These are phyloP conservation scores for Drosophila aldrichi DNA, from an alignment of 2,888 invertebrate species.

Conservation along the genomic window DNA sequence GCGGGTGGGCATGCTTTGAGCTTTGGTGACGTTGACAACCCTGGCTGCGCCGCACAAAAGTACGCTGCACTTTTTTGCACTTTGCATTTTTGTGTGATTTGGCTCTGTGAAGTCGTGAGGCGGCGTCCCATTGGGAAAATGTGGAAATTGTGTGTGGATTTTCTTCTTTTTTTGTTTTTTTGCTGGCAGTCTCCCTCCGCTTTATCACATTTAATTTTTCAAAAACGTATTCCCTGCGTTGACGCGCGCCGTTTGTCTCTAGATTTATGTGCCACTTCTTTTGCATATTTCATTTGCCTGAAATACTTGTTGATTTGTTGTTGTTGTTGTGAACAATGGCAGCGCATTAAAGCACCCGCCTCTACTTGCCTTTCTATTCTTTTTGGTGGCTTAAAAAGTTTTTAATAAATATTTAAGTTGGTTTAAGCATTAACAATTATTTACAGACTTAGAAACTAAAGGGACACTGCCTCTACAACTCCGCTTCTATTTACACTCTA, in stretches of 20 bases:
- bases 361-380: neutral
- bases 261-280: conserved; percentile 67
- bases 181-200: conserved; percentile 23
- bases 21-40: conserved; percentile 63
- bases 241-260: conserved; percentile 56
- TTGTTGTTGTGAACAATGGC: conserved; percentile 10
- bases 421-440: conserved; percentile 54
- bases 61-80: conserved; percentile 70
- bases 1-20: conserved; percentile 45
- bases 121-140: conserved; percentile 57
- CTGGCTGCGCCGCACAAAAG: conserved; percentile 49
- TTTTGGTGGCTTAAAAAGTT: conserved; percentile 15
- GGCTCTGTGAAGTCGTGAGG: conserved; percentile 22
- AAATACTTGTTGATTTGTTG: conserved; percentile 64
- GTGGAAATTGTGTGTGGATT: conserved; percentile 51
- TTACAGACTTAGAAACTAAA: conserved; percentile 59
- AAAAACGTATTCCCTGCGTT: conserved; percentile 56
- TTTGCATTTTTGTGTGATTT: conserved; percentile 66
- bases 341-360: conserved; percentile 26
- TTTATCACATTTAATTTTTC: conserved; percentile 75
- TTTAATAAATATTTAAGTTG: conserved; percentile 63
- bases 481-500: neutral
- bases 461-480: conserved; percentile 35
- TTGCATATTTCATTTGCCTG: conserved; percentile 54
- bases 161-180: too few species aligned